Evolutionary conservation across 1,140 invertebrate genomes (phyloP).

Genomic region (Ectropis grisescens): DNA sequence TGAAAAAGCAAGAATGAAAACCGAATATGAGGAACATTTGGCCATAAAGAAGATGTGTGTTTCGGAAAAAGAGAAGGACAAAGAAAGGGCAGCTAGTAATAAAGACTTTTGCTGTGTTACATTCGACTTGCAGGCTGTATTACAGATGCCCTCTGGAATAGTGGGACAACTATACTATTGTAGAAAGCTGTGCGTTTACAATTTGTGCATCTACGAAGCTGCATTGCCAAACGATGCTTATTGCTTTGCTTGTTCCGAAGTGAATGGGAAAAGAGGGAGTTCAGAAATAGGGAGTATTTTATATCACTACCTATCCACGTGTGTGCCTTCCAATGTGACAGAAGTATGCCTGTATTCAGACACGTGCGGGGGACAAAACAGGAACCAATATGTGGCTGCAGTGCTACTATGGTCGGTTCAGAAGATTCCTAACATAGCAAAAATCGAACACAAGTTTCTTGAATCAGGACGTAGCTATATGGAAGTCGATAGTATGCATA

Average conservation of each 20-base stretch:
- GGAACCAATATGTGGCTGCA: neutral
- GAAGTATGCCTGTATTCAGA: neutral
- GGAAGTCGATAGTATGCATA: constrained; percentile 9
- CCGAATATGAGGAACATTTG: neutral
- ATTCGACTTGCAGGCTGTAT: neutral
- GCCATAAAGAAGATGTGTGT: neutral
- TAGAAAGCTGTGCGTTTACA: neutral
- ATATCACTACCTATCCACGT: neutral
- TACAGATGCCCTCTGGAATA: neutral
- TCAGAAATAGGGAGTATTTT: neutral
- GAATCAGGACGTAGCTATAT: constrained; percentile 11
- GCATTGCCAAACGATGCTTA: neutral
- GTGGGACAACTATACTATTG: neutral
- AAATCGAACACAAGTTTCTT: constrained; percentile 15
- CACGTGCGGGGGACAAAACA: neutral
- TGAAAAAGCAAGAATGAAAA: neutral
- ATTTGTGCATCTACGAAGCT: neutral
- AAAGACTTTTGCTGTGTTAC: neutral
- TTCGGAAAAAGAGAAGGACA: neutral
- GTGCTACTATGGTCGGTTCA: neutral
- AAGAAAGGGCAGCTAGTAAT: neutral
- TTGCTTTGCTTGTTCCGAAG: neutral
- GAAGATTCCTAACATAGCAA: neutral
- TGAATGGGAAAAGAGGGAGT: neutral
- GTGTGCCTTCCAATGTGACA: neutral